Percentiles rank a stretch among this genome's conserved stretches.
phyloP scores from a whole-genome alignment of 2,113 vertebrate genomes.

The Laticauda laticaudata region DNA sequence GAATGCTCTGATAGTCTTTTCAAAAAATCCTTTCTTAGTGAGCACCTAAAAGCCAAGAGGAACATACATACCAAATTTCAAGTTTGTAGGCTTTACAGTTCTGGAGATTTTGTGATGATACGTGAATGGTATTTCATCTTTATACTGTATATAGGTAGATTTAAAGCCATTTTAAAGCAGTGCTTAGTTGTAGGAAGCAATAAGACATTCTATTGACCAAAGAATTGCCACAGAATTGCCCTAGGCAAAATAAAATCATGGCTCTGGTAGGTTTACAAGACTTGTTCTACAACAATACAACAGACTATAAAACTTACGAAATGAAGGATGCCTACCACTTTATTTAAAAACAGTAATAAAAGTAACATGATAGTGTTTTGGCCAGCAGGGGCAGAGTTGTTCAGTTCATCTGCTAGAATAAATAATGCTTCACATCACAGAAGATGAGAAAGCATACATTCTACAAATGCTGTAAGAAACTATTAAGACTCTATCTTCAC shows the following conservation, averaged over 20 bases:
- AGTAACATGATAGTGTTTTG: neutral
- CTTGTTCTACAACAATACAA: neutral
- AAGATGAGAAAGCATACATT: neutral
- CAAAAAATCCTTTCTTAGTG: too few species aligned
- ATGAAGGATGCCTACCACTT: neutral
- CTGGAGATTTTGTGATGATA: too few species aligned
- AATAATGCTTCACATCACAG: neutral
- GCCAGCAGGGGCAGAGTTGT: constrained; percentile 19
- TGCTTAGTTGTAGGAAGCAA: neutral
- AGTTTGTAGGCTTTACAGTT: too few species aligned
- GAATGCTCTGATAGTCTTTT: too few species aligned
- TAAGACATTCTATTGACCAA: neutral
- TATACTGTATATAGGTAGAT: too few species aligned
- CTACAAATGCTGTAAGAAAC: neutral
- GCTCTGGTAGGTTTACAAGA: neutral
- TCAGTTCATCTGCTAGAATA: constrained; percentile 4
- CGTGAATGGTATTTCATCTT: too few species aligned
- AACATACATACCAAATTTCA: too few species aligned
- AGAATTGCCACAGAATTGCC: neutral
- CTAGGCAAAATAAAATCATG: neutral
- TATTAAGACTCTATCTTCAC: neutral
- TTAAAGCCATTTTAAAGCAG: constrained; percentile 8
- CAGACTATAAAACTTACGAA: neutral
- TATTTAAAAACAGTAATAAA: neutral
- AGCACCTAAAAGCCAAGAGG: too few species aligned